phyloP scores from a whole-genome alignment of 2,888 invertebrate species.

The Dexiosoma caninum region DNA sequence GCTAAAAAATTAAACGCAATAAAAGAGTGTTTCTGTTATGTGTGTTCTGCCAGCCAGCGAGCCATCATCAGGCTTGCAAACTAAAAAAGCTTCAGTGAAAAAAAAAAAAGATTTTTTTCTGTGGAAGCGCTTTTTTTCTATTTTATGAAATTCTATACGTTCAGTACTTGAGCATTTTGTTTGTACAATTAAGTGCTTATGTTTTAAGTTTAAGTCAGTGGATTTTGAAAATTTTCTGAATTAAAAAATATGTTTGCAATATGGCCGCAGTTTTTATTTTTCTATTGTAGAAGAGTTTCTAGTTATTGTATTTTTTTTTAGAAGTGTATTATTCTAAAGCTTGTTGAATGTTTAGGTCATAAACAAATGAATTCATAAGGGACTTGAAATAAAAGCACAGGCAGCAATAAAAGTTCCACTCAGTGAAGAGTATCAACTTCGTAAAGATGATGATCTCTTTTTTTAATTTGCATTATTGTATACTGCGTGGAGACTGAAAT shows the following conservation, averaged over 20 bases:
- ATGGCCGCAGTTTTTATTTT: not conserved
- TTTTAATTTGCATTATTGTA: no score
- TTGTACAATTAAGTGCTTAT: constrained; percentile 24
- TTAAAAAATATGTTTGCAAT: not conserved
- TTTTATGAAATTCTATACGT: not conserved
- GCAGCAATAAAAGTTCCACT: no score
- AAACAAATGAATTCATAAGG: not conserved
- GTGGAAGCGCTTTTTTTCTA: not conserved
- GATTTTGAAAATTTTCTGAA: constrained; percentile 2
- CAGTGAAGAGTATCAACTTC: no score
- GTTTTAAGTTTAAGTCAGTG: constrained; percentile 34
- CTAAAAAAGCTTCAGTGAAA: not conserved
- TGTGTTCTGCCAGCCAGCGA: not conserved
- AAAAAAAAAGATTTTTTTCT: not conserved
- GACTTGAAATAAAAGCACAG: no score
- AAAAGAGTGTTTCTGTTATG: not conserved
- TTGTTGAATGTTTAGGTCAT: not conserved
- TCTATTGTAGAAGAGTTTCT: not conserved
- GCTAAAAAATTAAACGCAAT: not conserved
- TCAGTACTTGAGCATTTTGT: constrained; percentile 25
- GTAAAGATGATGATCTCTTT: no score
- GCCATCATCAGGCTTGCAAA: not conserved
- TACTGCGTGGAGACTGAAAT: no score
- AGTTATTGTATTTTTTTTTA: not conserved
- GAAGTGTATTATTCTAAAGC: not conserved